Evolutionary conservation across 1,140 invertebrate genomes (phyloP).

Genomic region (Trichomalopsis sarcophagae): DNA sequence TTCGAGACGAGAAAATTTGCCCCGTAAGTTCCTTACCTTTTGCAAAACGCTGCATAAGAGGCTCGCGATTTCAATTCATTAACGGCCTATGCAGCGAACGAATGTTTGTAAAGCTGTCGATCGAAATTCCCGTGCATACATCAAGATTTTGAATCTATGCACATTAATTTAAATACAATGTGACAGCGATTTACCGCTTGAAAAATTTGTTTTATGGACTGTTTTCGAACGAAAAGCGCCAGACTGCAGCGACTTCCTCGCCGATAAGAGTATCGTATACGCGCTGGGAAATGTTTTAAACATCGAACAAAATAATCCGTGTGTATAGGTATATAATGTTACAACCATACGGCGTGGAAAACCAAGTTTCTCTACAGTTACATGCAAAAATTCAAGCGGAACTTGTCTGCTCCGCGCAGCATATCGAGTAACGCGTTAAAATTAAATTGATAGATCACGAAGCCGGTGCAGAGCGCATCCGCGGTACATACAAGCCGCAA

Average conservation of each 20-base stretch:
- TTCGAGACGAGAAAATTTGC: background rate
- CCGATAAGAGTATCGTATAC: background rate
- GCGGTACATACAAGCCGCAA: no score
- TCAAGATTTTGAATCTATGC: slow-evolving; percentile 21
- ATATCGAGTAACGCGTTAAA: no score
- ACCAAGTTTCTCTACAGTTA: no score
- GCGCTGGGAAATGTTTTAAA: background rate
- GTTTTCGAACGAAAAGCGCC: background rate
- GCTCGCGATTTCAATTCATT: background rate
- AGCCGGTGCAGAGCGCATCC: no score
- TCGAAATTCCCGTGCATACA: background rate
- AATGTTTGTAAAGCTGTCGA: slow-evolving; percentile 11
- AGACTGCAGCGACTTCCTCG: background rate
- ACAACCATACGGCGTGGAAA: no score
- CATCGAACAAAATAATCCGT: background rate
- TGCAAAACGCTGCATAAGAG: background rate
- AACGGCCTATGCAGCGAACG: background rate
- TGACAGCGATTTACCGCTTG: slow-evolving; percentile 4
- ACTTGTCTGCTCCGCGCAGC: no score
- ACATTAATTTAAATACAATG: slow-evolving; percentile 33
- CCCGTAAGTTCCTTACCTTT: background rate
- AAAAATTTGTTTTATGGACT: slow-evolving; percentile 5
- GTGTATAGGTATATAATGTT: no score
- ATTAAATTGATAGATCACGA: no score
- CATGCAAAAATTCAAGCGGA: no score